Percentiles rank a stretch among this genome's conserved stretches.
These are phyloP conservation scores for Drosophila eohydei DNA, from an alignment of 2,888 invertebrate genomes.

Conservation along the genomic window DNA sequence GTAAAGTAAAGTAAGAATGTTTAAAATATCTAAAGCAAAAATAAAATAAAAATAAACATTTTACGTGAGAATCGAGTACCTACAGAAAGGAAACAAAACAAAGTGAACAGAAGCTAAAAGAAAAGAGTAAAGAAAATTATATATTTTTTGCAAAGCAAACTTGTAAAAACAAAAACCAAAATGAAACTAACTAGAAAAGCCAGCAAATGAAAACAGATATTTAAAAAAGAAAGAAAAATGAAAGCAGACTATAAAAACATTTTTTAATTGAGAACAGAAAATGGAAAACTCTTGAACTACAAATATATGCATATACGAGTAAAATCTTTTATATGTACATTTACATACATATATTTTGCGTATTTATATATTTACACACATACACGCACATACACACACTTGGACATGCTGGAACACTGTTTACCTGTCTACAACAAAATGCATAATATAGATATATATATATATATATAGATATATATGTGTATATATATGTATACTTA, in stretches of 20 bases:
- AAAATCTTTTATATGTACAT: slow-evolving; percentile 53
- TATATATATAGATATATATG: slow-evolving; percentile 13
- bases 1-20: slow-evolving; percentile 36
- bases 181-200: slow-evolving; percentile 52
- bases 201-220: slow-evolving; percentile 57
- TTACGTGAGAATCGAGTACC: slow-evolving; percentile 79
- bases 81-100: slow-evolving; percentile 65
- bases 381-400: slow-evolving; percentile 45
- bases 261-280: slow-evolving; percentile 43
- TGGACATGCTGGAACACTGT: slow-evolving; percentile 28
- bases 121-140: slow-evolving; percentile 33
- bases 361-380: slow-evolving; percentile 65
- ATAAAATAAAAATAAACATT: slow-evolving; percentile 55
- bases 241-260: slow-evolving; percentile 45
- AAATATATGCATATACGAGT: slow-evolving; percentile 37
- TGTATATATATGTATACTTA: slow-evolving; percentile 10
- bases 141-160: slow-evolving; percentile 79
- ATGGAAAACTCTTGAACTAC: slow-evolving; percentile 25
- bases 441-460: slow-evolving; percentile 26
- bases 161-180: slow-evolving; percentile 39
- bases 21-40: slow-evolving; percentile 24
- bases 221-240: slow-evolving; percentile 46
- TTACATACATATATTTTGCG: slow-evolving; percentile 74
- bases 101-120: slow-evolving; percentile 39
- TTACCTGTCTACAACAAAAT: slow-evolving; percentile 42